Evolutionary conservation across 2,888 invertebrate genomes (phyloP), one percentile per base, ranked within the genome.

Genomic region (Ceraclea dissimilis): DNA sequence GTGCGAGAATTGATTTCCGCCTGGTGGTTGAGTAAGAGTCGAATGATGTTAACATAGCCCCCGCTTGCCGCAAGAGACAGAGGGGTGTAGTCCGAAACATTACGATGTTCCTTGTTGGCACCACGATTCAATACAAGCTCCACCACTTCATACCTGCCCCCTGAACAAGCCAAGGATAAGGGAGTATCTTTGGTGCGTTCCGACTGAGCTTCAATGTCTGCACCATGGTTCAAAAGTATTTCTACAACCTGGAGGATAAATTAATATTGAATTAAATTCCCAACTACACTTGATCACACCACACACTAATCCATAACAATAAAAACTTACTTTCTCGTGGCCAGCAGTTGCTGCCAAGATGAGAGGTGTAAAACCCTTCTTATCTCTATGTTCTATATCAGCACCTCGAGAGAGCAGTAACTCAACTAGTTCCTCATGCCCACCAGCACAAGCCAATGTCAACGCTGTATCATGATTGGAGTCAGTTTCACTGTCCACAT

Each of bases 171-270:
- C 56, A 99, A 78, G 56, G 97, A 97, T 19, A 99, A 77, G 1
- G 99, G 96, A 16, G 98, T 98, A 74, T 98, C 99, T 79, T 99
- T 99, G 63, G 98, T 99, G 67, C 98, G 83, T 73, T 99, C 99
- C 0, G 96, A 96, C 76, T 98, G 97, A 33, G 98, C 98, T 72
- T 99, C 99, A 65, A 99, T 88, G 69, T 97, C 94, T n/a, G 97
- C 97, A 62, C 89, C 90, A 72, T 92, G 86, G 72, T 93, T 93
- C 55, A 99, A 76, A 5, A 99, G 81, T 65, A 93, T 89, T 67
- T 97, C 96, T 10, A 97, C 97, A 20, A 94, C 86, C 68, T 78
- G 31, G 26, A 26, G 10, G n/a, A n/a, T n/a, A n/a, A 6, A 26
- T 26, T 26, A 4, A 26, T 26, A 26, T 26, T 26, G 10, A 20